Evolutionary conservation across 2,888 invertebrate genomes (phyloP), one percentile per base, ranked within the genome.

Genomic region (Calameuta filiformis): DNA sequence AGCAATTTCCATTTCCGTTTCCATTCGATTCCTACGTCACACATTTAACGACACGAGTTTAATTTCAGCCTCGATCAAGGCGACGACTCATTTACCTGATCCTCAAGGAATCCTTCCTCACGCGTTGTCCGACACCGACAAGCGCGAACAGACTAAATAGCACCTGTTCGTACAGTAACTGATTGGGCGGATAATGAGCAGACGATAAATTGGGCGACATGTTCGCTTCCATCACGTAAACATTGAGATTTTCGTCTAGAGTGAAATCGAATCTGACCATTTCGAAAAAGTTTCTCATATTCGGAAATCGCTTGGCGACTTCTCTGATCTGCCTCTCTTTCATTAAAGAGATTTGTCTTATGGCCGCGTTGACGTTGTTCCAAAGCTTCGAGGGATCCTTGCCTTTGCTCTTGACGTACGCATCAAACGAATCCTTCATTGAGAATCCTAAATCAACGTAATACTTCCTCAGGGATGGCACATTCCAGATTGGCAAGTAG

Each of bases 131-230:
- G 15, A 98, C 92, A 0, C 98, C 98, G 11, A 97, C 94, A 68
- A 99, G 90, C 35, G 95, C 94, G 77, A 98, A 94, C 37, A 97
- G 89, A 91, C 96, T 97, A 91, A 96, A 98, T 15, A 99, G 87
- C 0, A 99, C 96, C 92, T 99, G 98, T 87, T 98, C 97, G 88
- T 99, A 99, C 0, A 99, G 92, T 37, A 97, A 91, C 81, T 94
- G 94, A 91, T 99, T 99, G 0, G 95, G 96, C n/a, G 96, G 95
- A 90, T 96, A 99, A 92, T 99, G 98, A 0, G 96, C 96, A 0
- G 98, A 98, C 0, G 98, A 98, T 79, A 99, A 93, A 93, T 99
- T 99, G 0, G 99, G 99, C 23, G 98, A 98, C 99, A 99, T 99
- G 89, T 99, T 99, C 0, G 98, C 98, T 93, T 99, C 99, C 94